Evolutionary conservation across 2,888 invertebrate species (phyloP), one percentile per base, ranked within the genome.

Genomic region (Caenorhabditis japonica): DNA sequence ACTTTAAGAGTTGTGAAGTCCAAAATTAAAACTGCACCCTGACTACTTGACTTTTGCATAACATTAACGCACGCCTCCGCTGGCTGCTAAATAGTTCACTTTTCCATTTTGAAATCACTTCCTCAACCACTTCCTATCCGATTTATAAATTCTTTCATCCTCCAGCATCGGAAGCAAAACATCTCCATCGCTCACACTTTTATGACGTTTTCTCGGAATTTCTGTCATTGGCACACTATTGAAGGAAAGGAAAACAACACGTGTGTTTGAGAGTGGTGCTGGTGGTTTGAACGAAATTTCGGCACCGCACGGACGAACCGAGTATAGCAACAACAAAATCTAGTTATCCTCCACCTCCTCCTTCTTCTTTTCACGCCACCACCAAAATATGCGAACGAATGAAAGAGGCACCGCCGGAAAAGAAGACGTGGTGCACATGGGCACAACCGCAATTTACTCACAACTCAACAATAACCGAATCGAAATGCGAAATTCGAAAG

Each of bases 341-440:
- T 51, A 66, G 66, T 66, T 66, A 66, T 62, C 62, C 62, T 41
- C n/a, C n/a, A n/a, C n/a, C n/a, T n/a, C n/a, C n/a, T n/a, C n/a
- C n/a, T n/a, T n/a, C n/a, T 39, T 36, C 44, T 52, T 52, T n/a
- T 7, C 23, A 21, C 25, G 30, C 7, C 30, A 10, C 7, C 30
- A 30, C 23, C 51, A 25, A 49, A 52, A 61, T 61, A 53, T 47
- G 53, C 30, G 36, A 46, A 41, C 44, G 21, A 46, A 33, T 56
- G 56, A 36, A 49, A 41, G 41, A 38, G 47, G 43, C 43, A 21
- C 17, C 34, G 17, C 1, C 15, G 38, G 12, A 17, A n/a, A n/a
- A n/a, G n/a, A n/a, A n/a, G n/a, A n/a, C n/a, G n/a, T 3, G 38
- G 56, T 34, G 17, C 15, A 49, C 49, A 34, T 25, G 30, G 21